These are phyloP conservation scores for Anneissia japonica DNA, from an alignment of 35 echinoderm and acorn worm species.

Conservation along the genomic window DNA sequence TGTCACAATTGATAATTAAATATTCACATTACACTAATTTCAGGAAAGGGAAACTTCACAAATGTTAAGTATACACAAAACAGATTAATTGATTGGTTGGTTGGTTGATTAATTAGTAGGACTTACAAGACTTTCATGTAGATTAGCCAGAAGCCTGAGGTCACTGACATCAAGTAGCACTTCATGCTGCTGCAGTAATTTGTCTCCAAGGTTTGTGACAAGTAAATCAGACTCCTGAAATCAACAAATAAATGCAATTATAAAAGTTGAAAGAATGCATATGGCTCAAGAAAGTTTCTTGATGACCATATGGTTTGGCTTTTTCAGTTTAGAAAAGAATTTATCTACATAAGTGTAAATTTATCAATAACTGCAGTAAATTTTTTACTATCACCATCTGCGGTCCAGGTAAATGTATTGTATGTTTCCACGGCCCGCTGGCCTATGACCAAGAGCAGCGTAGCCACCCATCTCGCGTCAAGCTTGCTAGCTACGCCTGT, in stretches of 20 bases:
- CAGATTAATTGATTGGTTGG: no score
- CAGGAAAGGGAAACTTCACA: no score
- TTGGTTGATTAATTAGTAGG: neutral
- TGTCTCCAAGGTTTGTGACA: slow-evolving; percentile 81
- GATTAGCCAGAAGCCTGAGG: slow-evolving; percentile 71
- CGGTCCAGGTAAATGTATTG: slow-evolving; percentile 48
- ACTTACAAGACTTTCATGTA: slow-evolving; percentile 95
- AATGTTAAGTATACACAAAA: no score
- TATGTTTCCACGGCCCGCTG: slow-evolving; percentile 45
- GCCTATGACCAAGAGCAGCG: slow-evolving; percentile 47
- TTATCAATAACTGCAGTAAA: slow-evolving; percentile 34
- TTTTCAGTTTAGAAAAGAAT: no score
- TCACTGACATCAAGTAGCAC: slow-evolving; percentile 70
- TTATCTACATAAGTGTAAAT: no score
- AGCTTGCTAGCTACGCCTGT: slow-evolving; percentile 22
- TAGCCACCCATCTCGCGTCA: slow-evolving; percentile 28
- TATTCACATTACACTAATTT: no score
- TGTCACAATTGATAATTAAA: neutral
- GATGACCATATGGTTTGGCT: no score
- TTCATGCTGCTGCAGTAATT: slow-evolving; percentile 70
- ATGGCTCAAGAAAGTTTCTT: no score
- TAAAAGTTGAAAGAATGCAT: neutral
- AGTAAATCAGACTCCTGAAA: slow-evolving; percentile 87
- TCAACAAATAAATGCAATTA: neutral
- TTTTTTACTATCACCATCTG: slow-evolving; percentile 22